Evolutionary conservation across 2,888 invertebrate species (phyloP), one percentile per base, ranked within the genome.

Genomic region (Onthophagus sagittarius): DNA sequence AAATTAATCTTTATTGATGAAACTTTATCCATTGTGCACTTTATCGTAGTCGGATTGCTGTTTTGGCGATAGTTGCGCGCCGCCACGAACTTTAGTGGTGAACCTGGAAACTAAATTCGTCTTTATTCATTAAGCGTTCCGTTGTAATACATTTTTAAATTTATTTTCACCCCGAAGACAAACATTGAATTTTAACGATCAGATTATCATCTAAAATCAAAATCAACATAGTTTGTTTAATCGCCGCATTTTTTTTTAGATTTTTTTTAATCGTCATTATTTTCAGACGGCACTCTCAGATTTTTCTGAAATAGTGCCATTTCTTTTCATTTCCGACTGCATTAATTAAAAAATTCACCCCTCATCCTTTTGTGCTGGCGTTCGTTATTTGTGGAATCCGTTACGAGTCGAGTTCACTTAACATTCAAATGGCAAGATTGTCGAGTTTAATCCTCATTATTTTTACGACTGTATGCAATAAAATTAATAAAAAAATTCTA

Each of bases 91-190:
- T 70, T 70, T 33, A 32, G 63, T 69, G 15, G 32, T 33, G 39
- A 31, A 70, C 11, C 72, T 64, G 63, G 63, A 32, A 53, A 65
- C 64, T 70, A 71, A 74, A 73, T 76, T 75, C 75, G 76, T 73
- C 80, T 81, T 80, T 81, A 84, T 83, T 81, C 84, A 79, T 79
- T 78, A 79, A 84, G 81, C 84, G 84, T 83, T 23, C 3, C 78
- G 75, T 79, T 74, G 77, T 83, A 83, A 84, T 84, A 83, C 84
- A 84, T 85, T 84, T 85, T 84, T 84, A 84, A 3, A 84, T 85
- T 85, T 84, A 84, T 84, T 84, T 80, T 84, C 81, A 82, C 82
- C 81, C 83, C 82, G 80, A 82, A 81, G 78, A 81, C 83, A 81
- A 82, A 83, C 83, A 84, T 84, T 84, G 85, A 84, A 85, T 84